Conservation (phyloP, 2,888 invertebrate species). For the Plagiodera versicolora region DNA sequence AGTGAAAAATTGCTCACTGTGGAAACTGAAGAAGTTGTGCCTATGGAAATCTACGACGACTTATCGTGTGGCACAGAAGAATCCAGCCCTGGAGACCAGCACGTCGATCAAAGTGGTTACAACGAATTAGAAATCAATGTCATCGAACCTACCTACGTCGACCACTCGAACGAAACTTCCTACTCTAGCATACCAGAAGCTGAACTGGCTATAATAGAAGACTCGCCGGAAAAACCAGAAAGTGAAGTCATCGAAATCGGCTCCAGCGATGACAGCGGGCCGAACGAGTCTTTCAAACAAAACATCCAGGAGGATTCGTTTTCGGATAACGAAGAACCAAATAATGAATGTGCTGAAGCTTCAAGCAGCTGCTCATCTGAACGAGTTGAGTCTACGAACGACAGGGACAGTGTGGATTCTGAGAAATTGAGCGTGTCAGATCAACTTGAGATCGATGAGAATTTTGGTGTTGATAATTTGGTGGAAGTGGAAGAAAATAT, state of each 20-base stretch:
- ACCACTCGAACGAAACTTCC: background rate
- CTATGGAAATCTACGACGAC: slow-evolving; percentile 33
- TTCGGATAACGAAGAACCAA: background rate
- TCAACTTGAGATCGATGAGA: background rate
- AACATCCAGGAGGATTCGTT: slow-evolving; percentile 1
- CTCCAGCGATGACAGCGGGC: slow-evolving; percentile 6
- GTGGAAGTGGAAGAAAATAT: background rate
- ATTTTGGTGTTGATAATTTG: background rate
- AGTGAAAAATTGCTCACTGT: background rate
- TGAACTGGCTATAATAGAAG: slow-evolving; percentile 21
- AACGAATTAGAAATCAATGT: slow-evolving; percentile 24
- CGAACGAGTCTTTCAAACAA: background rate
- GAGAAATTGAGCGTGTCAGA: background rate
- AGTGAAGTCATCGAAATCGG: slow-evolving; percentile 8
- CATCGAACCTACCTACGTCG: slow-evolving; percentile 8
- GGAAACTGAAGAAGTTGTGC: slow-evolving; percentile 3
- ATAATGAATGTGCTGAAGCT: background rate
- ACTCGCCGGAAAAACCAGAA: slow-evolving; percentile 9
- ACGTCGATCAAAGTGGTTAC: slow-evolving; percentile 13
- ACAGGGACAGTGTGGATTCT: no score
- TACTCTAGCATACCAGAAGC: slow-evolving; percentile 11
- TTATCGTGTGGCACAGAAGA: slow-evolving; percentile 32
- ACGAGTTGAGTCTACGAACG: no score
- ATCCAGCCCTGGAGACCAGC: slow-evolving; percentile 13
- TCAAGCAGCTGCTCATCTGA: background rate